Conservation (phyloP, 2,797 vertebrate genomes). For the Myotis myotis region DNA sequence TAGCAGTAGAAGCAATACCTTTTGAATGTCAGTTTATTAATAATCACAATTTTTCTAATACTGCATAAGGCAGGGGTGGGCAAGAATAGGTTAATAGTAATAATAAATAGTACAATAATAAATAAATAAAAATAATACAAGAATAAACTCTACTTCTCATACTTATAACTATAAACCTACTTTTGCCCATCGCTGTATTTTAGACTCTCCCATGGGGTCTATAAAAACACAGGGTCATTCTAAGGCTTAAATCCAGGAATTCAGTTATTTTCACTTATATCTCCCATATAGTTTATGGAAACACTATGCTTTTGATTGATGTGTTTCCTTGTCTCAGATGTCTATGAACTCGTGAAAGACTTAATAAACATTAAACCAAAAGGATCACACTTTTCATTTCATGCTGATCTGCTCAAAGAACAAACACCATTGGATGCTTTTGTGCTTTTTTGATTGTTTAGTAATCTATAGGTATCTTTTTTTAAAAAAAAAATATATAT, state of each 20-base stretch:
- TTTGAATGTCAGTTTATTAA: slow-evolving; percentile 65
- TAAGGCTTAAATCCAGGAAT: slow-evolving; percentile 31
- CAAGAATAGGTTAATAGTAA: not conserved
- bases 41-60: slow-evolving; percentile 62
- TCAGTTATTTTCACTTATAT: not conserved
- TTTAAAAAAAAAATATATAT: too few species aligned
- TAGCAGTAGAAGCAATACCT: slow-evolving; percentile 69
- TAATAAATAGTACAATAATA: not conserved
- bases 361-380: slow-evolving; percentile 67
- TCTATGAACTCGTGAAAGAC: not conserved
- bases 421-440: slow-evolving; percentile 39
- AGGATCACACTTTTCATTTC: slow-evolving; percentile 54
- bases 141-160: not conserved
- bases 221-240: not conserved
- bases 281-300: slow-evolving; percentile 39
- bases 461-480: slow-evolving; percentile 38
- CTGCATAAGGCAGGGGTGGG: not conserved
- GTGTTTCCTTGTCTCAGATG: slow-evolving; percentile 52
- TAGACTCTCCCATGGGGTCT: not conserved
- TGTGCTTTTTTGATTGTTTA: slow-evolving; percentile 40
- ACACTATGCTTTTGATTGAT: not conserved
- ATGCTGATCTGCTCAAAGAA: slow-evolving; percentile 59
- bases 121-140: not conserved
- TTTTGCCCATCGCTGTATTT: not conserved
- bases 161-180: not conserved